These are phyloP conservation scores for Matsumyia berberina DNA, from an alignment of 2,888 invertebrate species.

Conservation along the genomic window DNA sequence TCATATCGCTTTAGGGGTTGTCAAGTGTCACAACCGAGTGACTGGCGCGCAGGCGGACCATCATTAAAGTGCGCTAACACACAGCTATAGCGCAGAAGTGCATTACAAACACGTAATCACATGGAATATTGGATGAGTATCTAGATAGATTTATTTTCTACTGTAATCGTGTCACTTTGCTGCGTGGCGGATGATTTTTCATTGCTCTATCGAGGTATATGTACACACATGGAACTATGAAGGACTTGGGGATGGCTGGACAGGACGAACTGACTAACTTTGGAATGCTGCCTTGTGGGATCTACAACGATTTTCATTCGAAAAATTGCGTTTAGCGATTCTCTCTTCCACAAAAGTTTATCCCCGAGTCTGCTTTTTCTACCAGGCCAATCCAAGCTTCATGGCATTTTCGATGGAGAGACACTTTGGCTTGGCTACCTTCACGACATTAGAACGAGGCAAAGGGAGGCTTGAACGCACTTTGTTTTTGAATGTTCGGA, in stretches of 20 bases:
- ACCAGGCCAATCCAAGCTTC: no score
- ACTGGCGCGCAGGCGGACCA: slow-evolving; percentile 58
- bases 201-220: slow-evolving; percentile 10
- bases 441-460: no score
- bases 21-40: slow-evolving; percentile 64
- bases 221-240: slow-evolving; percentile 14
- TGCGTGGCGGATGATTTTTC: slow-evolving; percentile 60
- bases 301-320: neutral
- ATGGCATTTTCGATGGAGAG: no score
- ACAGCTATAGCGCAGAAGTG: neutral
- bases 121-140: slow-evolving; percentile 52
- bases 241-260: slow-evolving; percentile 6
- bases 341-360: no score
- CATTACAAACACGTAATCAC: slow-evolving; percentile 20
- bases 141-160: slow-evolving; percentile 65
- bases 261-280: slow-evolving; percentile 20
- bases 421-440: no score
- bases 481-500: no score
- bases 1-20: slow-evolving; percentile 67
- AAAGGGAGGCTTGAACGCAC: no score
- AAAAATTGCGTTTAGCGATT: no score
- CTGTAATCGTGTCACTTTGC: slow-evolving; percentile 57
- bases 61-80: slow-evolving; percentile 37
- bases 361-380: no score
- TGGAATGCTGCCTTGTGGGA: neutral